These are phyloP conservation scores for Phasianus colchicus DNA, from an alignment of 2,113 vertebrate genomes.

Conservation along the genomic window DNA sequence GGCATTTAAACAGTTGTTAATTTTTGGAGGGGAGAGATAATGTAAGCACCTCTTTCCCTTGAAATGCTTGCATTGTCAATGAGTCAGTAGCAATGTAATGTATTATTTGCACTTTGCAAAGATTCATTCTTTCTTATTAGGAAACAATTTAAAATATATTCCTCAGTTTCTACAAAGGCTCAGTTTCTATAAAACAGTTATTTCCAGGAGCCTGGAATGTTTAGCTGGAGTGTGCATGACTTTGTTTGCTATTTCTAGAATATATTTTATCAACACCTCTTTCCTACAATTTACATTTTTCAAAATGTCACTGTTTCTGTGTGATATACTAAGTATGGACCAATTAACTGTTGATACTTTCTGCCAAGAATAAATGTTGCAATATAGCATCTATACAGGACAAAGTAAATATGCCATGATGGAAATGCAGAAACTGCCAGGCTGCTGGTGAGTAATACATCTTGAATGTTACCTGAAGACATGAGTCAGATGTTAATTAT, in stretches of 20 bases:
- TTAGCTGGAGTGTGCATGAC: slow-evolving; percentile 6
- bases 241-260: slow-evolving; percentile 73
- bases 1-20: neutral
- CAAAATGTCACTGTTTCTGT: slow-evolving; percentile 71
- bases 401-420: slow-evolving; percentile 49
- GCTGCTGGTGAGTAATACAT: slow-evolving; percentile 53
- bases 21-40: neutral
- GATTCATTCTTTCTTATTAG: neutral
- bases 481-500: slow-evolving; percentile 47
- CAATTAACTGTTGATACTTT: slow-evolving; percentile 71
- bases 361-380: slow-evolving; percentile 69
- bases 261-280: slow-evolving; percentile 68
- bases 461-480: slow-evolving; percentile 56
- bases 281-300: slow-evolving; percentile 58
- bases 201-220: slow-evolving; percentile 31
- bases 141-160: neutral
- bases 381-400: slow-evolving; percentile 1
- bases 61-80: neutral
- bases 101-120: neutral
- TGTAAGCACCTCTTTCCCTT: neutral
- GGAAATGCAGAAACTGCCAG: slow-evolving; percentile 38
- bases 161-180: neutral
- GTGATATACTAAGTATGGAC: slow-evolving; percentile 63
- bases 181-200: neutral
- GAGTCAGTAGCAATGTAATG: neutral